Evolutionary conservation across 23 tunicate species (phyloP), one percentile per base, ranked within the genome.

Genomic region (Trididemnum nubilum): DNA sequence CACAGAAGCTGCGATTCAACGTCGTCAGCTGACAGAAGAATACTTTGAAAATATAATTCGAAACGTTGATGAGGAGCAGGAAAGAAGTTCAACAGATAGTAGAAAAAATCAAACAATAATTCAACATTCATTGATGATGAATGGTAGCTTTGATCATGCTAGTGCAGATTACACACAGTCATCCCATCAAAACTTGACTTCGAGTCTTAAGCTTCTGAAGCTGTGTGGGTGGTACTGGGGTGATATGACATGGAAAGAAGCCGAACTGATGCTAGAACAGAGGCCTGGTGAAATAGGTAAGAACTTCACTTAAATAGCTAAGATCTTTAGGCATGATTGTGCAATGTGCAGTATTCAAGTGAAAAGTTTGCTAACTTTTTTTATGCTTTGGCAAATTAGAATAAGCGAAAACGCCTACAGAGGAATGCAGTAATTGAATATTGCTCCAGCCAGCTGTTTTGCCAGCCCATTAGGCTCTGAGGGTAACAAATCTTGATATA

Each of bases 221-320:
- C 50, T 33, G 29, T 84, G 90, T 80, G 93, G 90, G 21, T 93
- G 98, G 98, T 93, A 93, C 61, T 93, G 98, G 98, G 93, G 94
- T 5, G 77, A 93, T 44, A 84, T 93, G 89, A 58, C 86, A 2
- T 93, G 98, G 98, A 84, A 93, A 84, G 98, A 93, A 54, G 98
- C 98, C 0, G 98, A 93, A 81, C 27, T 78, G 7, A 72, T 93
- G 88, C 86, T 93, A 2, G 22, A 63, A 26, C 77, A 81, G 27
- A 80, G 64, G 21, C 83, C 87, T 1, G 79, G 73, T 36, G 89
- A 59, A 36, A 87, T 87, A 57, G 98, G 94, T 93, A 32, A 49
- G 54, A 38, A 31, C 24, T n/a, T n/a, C n/a, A n/a, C n/a, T n/a
- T n/a, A n/a, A n/a, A n/a, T n/a, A n/a, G n/a, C 33, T 31, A n/a